Evolutionary conservation across 1,140 invertebrate species (phyloP).

Genomic region (Stratiolaelaps scimitus): DNA sequence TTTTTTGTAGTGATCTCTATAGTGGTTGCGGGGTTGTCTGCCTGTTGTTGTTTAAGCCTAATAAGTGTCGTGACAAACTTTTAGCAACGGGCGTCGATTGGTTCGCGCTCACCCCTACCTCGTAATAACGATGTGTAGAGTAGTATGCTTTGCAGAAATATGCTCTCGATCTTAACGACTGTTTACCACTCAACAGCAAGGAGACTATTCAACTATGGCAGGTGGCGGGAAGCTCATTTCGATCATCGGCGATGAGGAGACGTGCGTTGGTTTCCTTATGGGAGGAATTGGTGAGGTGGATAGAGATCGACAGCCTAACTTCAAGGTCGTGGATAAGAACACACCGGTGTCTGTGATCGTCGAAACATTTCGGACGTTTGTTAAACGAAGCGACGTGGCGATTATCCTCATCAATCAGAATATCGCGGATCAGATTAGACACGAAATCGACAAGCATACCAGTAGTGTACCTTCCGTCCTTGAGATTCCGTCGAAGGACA

Average conservation of each 20-base stretch:
- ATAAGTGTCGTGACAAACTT: too few relatives aligned
- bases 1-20: too few relatives aligned
- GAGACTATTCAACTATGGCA: slow-evolving; percentile 41
- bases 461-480: slow-evolving; percentile 85
- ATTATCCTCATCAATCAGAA: slow-evolving; percentile 99
- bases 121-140: too few relatives aligned
- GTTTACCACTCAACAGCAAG: too few relatives aligned
- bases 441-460: slow-evolving; percentile 84
- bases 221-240: slow-evolving; percentile 90
- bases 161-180: too few relatives aligned
- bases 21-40: too few relatives aligned
- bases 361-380: slow-evolving; percentile 87
- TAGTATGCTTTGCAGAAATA: too few relatives aligned
- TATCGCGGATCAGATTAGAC: slow-evolving; percentile 92
- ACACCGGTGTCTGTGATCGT: slow-evolving; percentile 91
- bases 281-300: slow-evolving; percentile 97
- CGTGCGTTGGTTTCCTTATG: slow-evolving; percentile 93
- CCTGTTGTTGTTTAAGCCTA: too few relatives aligned
- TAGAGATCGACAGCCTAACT: slow-evolving; percentile 94
- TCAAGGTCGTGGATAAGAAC: slow-evolving; percentile 95
- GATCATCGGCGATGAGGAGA: slow-evolving; percentile 98
- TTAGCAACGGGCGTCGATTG: too few relatives aligned
- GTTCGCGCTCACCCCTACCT: too few relatives aligned
- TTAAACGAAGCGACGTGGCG: slow-evolving; percentile 92
- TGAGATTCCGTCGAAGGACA: slow-evolving; percentile 98